These are phyloP conservation scores for Empidonax alnorum DNA, from an alignment of 2,113 vertebrate genomes.

Conservation along the genomic window DNA sequence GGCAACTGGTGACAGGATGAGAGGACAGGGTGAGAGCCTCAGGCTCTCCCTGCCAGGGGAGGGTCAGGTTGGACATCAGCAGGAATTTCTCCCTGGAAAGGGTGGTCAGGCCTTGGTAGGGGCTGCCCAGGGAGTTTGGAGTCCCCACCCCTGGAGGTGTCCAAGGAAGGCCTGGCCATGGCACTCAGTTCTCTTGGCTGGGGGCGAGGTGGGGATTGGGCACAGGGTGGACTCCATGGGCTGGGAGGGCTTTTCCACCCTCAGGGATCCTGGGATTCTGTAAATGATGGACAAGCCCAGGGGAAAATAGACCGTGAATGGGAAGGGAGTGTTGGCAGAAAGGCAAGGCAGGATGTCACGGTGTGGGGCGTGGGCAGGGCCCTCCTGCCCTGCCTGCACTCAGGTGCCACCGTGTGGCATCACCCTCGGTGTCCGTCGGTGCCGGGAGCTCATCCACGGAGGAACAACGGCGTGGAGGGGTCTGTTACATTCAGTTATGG, in stretches of 20 bases:
- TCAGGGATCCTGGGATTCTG: not conserved
- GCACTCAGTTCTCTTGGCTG: not conserved
- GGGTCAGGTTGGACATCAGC: not conserved
- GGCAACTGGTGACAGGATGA: not conserved
- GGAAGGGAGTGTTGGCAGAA: not conserved
- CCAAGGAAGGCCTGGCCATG: not conserved
- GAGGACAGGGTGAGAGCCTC: not conserved
- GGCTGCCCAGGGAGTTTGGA: not conserved
- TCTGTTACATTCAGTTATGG: not conserved
- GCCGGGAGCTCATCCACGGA: not conserved
- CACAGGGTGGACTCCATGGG: not conserved
- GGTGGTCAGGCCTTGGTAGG: not conserved
- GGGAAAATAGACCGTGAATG: not conserved
- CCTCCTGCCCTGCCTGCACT: not conserved
- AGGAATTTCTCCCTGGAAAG: not conserved
- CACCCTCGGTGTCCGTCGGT: not conserved
- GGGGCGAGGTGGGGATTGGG: fast-evolving
- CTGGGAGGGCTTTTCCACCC: not conserved
- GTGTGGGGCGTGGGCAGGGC: not conserved
- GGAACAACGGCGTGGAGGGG: fast-evolving
- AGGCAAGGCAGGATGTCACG: not conserved
- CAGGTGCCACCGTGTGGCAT: not conserved
- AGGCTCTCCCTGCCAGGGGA: not conserved
- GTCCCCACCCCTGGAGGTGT: not conserved
- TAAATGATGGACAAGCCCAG: not conserved